Percentiles rank a stretch among this genome's conserved stretches.
Conservation (phyloP, 2,888 invertebrate genomes). For the Drosophila pegasa region DNA sequence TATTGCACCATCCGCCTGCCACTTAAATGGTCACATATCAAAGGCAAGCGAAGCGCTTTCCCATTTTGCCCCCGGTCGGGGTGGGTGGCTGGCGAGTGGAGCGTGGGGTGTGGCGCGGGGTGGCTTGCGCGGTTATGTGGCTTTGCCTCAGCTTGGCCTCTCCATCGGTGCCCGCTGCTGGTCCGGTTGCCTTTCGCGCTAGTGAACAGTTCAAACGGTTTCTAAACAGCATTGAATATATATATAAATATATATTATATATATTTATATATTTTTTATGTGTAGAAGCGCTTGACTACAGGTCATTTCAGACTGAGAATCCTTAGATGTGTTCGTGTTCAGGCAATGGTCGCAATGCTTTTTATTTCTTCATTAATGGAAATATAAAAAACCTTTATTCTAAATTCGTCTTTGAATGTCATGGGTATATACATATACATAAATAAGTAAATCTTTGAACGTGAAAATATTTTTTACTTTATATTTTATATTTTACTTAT, state of each 20-base stretch:
- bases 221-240: constrained; percentile 5
- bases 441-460: too few relatives aligned
- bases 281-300: neutral
- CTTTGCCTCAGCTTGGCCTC: constrained; percentile 8
- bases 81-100: too few relatives aligned
- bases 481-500: too few relatives aligned
- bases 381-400: neutral
- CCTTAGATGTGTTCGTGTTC: neutral
- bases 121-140: constrained; percentile 16
- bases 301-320: constrained; percentile 15
- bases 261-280: neutral
- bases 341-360: neutral
- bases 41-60: constrained; percentile 46
- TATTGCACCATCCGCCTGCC: constrained; percentile 26
- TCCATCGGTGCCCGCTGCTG: neutral
- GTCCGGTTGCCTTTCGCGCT: constrained; percentile 14
- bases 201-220: constrained; percentile 31
- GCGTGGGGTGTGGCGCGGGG: constrained; percentile 26
- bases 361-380: neutral
- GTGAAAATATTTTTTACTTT: too few relatives aligned
- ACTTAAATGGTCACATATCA: constrained; percentile 48
- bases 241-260: neutral
- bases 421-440: neutral
- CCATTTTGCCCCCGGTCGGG: constrained; percentile 35
- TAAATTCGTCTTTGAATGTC: neutral